These are phyloP conservation scores for Corapipo altera DNA, from an alignment of 2,113 vertebrate species.

Conservation along the genomic window DNA sequence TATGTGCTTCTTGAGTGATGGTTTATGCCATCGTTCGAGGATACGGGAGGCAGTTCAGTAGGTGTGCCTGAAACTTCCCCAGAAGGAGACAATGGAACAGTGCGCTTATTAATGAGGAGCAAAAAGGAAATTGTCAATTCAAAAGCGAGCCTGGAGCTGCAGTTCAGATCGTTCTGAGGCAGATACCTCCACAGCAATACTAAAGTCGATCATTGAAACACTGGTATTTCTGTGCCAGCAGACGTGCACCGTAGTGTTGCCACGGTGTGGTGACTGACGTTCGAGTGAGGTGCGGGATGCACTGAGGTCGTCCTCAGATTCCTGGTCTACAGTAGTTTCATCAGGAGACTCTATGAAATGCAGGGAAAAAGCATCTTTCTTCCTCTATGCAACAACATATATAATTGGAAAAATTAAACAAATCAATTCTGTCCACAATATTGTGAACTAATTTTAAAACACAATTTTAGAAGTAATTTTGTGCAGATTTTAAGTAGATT, in stretches of 20 bases:
- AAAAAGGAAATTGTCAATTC: constrained; percentile 64
- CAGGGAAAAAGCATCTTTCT: constrained; percentile 33
- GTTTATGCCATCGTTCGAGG: neutral
- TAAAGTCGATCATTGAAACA: constrained; percentile 99
- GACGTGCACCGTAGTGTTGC: constrained; percentile 98
- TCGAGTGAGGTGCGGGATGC: constrained; percentile 87
- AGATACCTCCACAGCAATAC: constrained; percentile 95
- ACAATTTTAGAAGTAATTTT: neutral
- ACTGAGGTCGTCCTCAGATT: constrained; percentile 93
- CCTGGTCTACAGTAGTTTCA: constrained; percentile 86
- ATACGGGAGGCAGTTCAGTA: neutral
- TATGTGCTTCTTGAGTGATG: neutral
- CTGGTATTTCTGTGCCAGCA: constrained; percentile 99
- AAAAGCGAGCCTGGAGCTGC: constrained; percentile 51
- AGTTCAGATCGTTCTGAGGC: constrained; percentile 54
- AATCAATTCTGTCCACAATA: neutral
- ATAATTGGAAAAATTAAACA: constrained; percentile 57
- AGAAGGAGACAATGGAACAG: neutral
- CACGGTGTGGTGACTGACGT: constrained; percentile 89
- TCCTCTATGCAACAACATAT: constrained; percentile 61
- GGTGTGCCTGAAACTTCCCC: neutral
- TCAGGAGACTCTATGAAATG: constrained; percentile 85
- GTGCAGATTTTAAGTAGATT: neutral
- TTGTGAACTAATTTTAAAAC: neutral
- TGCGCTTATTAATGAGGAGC: neutral